Base-by-base conservation (phyloP, 2,888 invertebrate species). In the Bimastos eiseni region DNA sequence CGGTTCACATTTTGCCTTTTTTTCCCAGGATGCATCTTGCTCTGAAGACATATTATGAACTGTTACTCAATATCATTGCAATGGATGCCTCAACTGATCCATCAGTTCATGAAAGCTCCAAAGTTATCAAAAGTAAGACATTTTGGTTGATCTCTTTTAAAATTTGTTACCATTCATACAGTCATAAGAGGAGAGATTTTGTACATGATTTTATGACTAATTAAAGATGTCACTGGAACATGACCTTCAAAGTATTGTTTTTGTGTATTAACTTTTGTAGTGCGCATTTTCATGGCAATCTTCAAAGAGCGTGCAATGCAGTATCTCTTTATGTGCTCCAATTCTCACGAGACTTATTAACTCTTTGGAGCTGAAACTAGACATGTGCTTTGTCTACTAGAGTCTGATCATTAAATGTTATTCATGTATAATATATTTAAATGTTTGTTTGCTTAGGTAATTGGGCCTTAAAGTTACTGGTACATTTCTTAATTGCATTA, bases 71-170 rank as follows among this genome's bases (percentile, higher is more conserved):
- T 91, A 95, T 98, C 92, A 95, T 96, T 92, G 96, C 96, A 30
- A 98, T 99, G 97, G 98, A 98, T 95, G 96, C 96, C 94, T 96
- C 97, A 13, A 89, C 90, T 70, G 93, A 93, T 83, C 34, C 38
- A 19, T 37, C 34, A 21, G 30, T 92, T 49, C 83, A 89, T 38
- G 92, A 92, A 36, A 92, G 92, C 89, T 92, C 93, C 49, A 97
- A 97, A 95, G 97, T 98, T 93, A 97, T 99, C 93, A 97, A 98
- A 95, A 97, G 97, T 95, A 98, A 88, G 38, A n/a, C 24, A 49
- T 19, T 70, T 70, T 70, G 8, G n/a, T 49, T 49, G 13, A 21
- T 19, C 49, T 49, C n/a, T 8, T 2, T n/a, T n/a, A 11, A 70
- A 11, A n/a, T 13, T 11, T 4, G 30, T 70, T 2, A n/a, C 49